A percentile compares a stretch with the other conserved stretches of the same genome.
phyloP scores from a whole-genome alignment of 2,797 vertebrate genomes.

The Hephaestus fuliginosus region DNA sequence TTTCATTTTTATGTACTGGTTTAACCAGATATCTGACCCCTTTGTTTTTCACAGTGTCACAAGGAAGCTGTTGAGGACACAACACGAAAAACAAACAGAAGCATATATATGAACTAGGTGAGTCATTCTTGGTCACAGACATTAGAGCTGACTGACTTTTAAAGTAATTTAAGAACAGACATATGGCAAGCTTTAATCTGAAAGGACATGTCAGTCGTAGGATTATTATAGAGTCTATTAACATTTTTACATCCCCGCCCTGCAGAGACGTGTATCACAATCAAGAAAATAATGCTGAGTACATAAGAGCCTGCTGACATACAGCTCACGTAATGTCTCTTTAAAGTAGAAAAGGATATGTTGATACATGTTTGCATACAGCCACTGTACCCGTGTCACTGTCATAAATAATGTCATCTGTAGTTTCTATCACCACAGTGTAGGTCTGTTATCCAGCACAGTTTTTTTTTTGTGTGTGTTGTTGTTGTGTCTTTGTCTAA shows the following conservation, averaged over 20 bases:
- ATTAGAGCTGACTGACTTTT: neutral
- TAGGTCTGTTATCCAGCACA: neutral
- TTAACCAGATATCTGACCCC: slow-evolving; percentile 1
- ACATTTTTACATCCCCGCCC: neutral
- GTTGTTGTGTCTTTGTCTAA: slow-evolving; percentile 25
- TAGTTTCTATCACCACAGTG: neutral
- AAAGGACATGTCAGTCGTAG: neutral
- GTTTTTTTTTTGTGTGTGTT: too few species aligned
- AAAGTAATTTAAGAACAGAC: slow-evolving; percentile 4
- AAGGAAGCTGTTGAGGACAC: neutral
- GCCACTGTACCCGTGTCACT: neutral
- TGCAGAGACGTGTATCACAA: slow-evolving; percentile 6
- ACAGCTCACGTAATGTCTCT: neutral
- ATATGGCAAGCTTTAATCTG: neutral
- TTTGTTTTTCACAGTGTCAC: slow-evolving; percentile 17
- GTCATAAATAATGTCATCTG: neutral
- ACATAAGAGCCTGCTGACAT: neutral
- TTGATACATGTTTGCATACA: neutral
- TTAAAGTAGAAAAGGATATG: neutral
- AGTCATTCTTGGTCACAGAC: slow-evolving; percentile 37
- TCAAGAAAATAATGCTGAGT: neutral
- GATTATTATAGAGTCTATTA: neutral
- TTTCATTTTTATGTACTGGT: slow-evolving; percentile 23
- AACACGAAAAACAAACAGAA: neutral
- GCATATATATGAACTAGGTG: slow-evolving; percentile 28